Conservation (phyloP, 2,113 vertebrate species). For the Varanus salvator region DNA sequence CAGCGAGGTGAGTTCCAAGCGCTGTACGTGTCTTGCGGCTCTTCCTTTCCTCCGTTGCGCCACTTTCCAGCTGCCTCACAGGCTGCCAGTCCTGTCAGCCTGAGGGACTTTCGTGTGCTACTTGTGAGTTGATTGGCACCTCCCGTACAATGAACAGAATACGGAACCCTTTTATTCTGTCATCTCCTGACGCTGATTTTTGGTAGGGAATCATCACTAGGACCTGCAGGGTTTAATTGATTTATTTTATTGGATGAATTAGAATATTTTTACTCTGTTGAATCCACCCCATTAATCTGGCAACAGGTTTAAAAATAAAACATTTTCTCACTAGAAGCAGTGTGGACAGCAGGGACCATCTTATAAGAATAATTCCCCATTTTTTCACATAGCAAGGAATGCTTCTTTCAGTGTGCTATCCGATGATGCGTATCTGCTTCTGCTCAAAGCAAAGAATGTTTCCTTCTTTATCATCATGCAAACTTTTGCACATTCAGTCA, state of each 20-base stretch:
- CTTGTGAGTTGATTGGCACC: background rate
- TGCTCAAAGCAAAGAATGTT: too few relatives aligned
- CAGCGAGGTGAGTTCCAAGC: conserved; percentile 81
- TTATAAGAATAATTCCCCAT: background rate
- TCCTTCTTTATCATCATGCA: too few relatives aligned
- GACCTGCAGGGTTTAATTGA: background rate
- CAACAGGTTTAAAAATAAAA: background rate
- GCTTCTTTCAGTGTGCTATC: background rate
- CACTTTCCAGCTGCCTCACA: background rate
- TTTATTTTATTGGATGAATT: too few relatives aligned
- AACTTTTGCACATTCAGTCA: too few relatives aligned
- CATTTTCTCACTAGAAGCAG: background rate
- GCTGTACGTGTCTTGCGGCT: background rate
- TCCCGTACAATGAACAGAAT: background rate
- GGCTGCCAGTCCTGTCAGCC: background rate
- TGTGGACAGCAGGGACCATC: background rate
- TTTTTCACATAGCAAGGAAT: background rate
- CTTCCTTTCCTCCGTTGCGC: background rate
- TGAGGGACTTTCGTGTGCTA: too few relatives aligned
- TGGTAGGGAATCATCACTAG: background rate
- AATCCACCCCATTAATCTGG: background rate
- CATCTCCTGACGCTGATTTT: background rate
- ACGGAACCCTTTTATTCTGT: background rate
- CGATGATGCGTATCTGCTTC: too few relatives aligned
- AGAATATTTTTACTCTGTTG: too few relatives aligned